Base-by-base conservation (phyloP, 2,797 vertebrate species). In the Sebastes oblongus region DNA sequence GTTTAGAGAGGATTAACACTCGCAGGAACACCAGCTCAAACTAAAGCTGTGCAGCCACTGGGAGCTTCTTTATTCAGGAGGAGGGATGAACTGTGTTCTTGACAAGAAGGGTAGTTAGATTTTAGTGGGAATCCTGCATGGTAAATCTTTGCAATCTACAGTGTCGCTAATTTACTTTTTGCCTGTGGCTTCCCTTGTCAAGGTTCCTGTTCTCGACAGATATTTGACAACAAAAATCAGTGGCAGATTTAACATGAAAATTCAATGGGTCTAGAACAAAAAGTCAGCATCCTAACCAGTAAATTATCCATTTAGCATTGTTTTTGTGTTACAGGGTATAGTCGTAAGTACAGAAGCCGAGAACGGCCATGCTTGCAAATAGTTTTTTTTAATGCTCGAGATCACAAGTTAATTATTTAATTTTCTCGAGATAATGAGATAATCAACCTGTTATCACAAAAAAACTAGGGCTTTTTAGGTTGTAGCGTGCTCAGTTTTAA, bases 1-100 rank as follows among this genome's bases (percentile, higher is more conserved):
- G 11, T 84, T 88, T 56, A 55, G 24, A 36, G 50, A 76, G 78
- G 75, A 87, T 84, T 72, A 84, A 84, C 81, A n/a, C 67, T 61
- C 5, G n/a, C 72, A 68, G 24, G 0, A 2, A 56, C 52, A 54
- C 50, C 50, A 54, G 50, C 9, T n/a, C 20, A 0, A 54, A 54
- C 50, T 4, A 1, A 60, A 25, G 39, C 66, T 13, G 70, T 2
- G 50, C 71, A 65, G 72, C 46, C 30, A 24, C 50, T 10, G 4
- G 22, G 27, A 64, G 27, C 50, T 42, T 59, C 75, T 39, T 2
- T 6, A 1, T 2, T 13, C 20, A 29, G 62, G 20, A 36, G 24
- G 29, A 46, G 1, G 24, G 11, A 56, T 2, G 0, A 25, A 5
- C 50, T 20, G 29, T 25, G 24, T 25, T 67, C 16, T 10, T 0